These are phyloP conservation scores for Dorcus parallelipipedus DNA, from an alignment of 2,888 invertebrate genomes.

Conservation along the genomic window DNA sequence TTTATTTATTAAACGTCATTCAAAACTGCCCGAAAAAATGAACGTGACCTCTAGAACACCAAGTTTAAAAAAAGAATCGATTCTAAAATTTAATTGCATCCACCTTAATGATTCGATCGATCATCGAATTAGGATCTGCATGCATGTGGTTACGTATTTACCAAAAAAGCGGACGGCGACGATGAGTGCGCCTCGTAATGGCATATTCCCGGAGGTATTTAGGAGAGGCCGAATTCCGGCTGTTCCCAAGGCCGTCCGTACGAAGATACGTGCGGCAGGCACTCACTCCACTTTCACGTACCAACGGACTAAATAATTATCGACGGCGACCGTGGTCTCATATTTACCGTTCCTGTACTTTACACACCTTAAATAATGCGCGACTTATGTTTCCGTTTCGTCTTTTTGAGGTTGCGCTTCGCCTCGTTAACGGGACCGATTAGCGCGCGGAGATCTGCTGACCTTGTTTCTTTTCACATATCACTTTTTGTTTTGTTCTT, in stretches of 20 bases:
- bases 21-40: too few species aligned
- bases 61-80: too few species aligned
- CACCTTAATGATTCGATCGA: too few species aligned
- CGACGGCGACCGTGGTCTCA: background rate
- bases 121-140: too few species aligned
- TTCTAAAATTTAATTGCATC: too few species aligned
- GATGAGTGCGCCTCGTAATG: conserved; percentile 6
- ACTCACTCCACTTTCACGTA: background rate
- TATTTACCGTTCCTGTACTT: background rate
- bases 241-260: conserved; percentile 1
- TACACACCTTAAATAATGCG: background rate
- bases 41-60: too few species aligned
- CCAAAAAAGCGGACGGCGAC: conserved; percentile 1
- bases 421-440: too few species aligned
- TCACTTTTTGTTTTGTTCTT: too few species aligned
- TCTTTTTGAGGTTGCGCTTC: background rate
- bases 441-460: too few species aligned
- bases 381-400: background rate
- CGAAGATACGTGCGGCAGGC: background rate
- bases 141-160: too few species aligned
- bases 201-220: conserved; percentile 8
- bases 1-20: too few species aligned
- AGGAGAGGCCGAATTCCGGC: conserved; percentile 14
- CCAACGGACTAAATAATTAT: background rate
- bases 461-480: too few species aligned